Evolutionary conservation across 2,113 vertebrate species (phyloP), one percentile per base, ranked within the genome.

Genomic region (Serilophus lunatus): DNA sequence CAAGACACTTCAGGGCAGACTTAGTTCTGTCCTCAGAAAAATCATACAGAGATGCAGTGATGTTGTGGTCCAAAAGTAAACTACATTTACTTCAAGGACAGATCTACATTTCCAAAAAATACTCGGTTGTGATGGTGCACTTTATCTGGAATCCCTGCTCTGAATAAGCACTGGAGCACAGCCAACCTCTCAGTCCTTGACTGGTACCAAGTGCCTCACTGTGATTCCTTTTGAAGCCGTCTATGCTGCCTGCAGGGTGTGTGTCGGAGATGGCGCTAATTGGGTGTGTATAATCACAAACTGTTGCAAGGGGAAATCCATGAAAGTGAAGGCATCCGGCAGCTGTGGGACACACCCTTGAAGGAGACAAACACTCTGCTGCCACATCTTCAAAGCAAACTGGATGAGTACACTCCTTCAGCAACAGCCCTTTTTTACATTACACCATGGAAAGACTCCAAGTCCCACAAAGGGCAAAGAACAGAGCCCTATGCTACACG

Each of bases 351-450:
- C 96, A 95, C 96, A 88, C 70, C 95, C 94, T 42, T 68, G 83
- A 77, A 93, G 59, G 80, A 97, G 59, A 64, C 72, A 84, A n/a
- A 88, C 50, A 49, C 69, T 53, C 69, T 77, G 61, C 77, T 91
- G 75, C 33, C 69, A 49, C 76, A 65, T 96, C 96, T 97, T 97
- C 97, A 97, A 97, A 98, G 94, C 15, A 18, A 94, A 72, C 9
- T 18, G 49, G 18, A 59, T 76, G 42, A 88, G 40, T 31, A 59
- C 24, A 12, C 23, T 93, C 44, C 84, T 86, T 87, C 81, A 77
- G 85, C 86, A 75, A 66, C 78, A 93, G 92, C 78, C 60, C 95
- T 96, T 97, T 95, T 96, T 89, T 42, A 82, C 94, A 97, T 97
- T 95, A 97, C 94, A 86, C 64, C 5, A 15, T 92, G 95, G 97